Percentiles rank a stretch among this genome's conserved stretches.
Conservation (phyloP, 2,113 vertebrate genomes). For the rabbit (Oryctolagus cuniculus) region mOryCun1.1 NC_091444.1:66712501-66713000, state of each 20-base stretch:
- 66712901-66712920: rapidly evolving
- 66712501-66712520: neutral
- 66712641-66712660: slow-evolving; percentile 89
- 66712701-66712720: neutral
- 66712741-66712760: rapidly evolving
- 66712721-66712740: neutral
- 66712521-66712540: rapidly evolving
- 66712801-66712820: neutral
- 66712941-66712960: neutral
- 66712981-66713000: neutral
- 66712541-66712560: slow-evolving; percentile 83
- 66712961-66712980: neutral
- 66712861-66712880: rapidly evolving
- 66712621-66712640: slow-evolving; percentile 86
- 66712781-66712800: rapidly evolving
- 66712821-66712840: rapidly evolving
- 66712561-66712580: slow-evolving; percentile 87
- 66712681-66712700: slow-evolving; percentile 62
- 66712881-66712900: neutral
- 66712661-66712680: slow-evolving; percentile 87
- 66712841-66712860: neutral
- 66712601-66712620: slow-evolving; percentile 93
- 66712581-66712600: slow-evolving; percentile 91
- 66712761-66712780: neutral
- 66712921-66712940: rapidly evolving